A percentile compares a stretch with the other conserved stretches of the same genome.
phyloP scores from a whole-genome alignment of 2,888 invertebrate genomes.

The Hydrotaea diabolus region DNA sequence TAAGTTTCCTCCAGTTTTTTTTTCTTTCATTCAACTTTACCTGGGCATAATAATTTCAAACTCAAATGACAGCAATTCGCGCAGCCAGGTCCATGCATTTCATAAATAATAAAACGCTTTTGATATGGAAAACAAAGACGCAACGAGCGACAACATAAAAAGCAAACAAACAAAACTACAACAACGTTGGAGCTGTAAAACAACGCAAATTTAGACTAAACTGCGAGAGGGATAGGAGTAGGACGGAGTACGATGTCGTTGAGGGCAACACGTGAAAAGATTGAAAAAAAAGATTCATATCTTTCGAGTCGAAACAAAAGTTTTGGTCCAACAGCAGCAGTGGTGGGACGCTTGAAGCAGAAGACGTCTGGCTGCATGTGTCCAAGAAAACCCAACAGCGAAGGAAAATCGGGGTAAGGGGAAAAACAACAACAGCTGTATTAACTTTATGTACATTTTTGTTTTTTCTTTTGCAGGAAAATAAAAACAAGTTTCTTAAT shows the following conservation, averaged over 20 bases:
- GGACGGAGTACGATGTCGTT: too few species aligned
- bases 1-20: not conserved
- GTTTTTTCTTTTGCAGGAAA: not conserved
- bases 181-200: slow-evolving; percentile 7
- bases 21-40: slow-evolving; percentile 39
- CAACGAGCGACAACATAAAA: too few species aligned
- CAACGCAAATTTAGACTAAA: not conserved
- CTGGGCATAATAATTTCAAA: slow-evolving; percentile 48
- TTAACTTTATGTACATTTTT: too few species aligned
- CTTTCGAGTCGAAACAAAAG: not conserved
- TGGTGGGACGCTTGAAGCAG: not conserved
- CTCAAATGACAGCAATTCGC: not conserved
- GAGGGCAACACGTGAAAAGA: not conserved
- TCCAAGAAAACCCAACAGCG: not conserved
- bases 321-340: not conserved
- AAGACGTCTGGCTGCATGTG: not conserved
- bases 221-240: not conserved
- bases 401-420: not conserved
- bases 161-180: too few species aligned
- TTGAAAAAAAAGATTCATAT: slow-evolving; percentile 26
- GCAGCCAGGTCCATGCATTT: slow-evolving; percentile 43
- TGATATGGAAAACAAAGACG: slow-evolving; percentile 15
- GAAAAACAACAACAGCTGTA: not conserved
- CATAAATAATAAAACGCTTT: slow-evolving; percentile 60
- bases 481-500: slow-evolving; percentile 26